Percentiles rank a stretch among this genome's conserved stretches.
phyloP scores from a whole-genome alignment of 1,140 invertebrate species.

The Caenorhabditis elegans region WBcel235 BX284606.5:12767501-12768000 shows the following conservation, averaged over 20 bases:
- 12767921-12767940: slow-evolving; percentile 61
- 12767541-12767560: slow-evolving; percentile 56
- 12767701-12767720: background rate
- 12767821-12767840: slow-evolving; percentile 56
- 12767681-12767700: background rate
- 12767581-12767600: slow-evolving; percentile 63
- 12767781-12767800: slow-evolving; percentile 64
- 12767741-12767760: slow-evolving; percentile 66
- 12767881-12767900: slow-evolving; percentile 65
- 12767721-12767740: slow-evolving; percentile 61
- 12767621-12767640: slow-evolving; percentile 62
- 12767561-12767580: background rate
- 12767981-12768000: slow-evolving; percentile 65
- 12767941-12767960: slow-evolving; percentile 57
- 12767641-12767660: slow-evolving; percentile 60
- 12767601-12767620: slow-evolving; percentile 62
- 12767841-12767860: no score
- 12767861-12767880: slow-evolving; percentile 43
- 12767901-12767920: slow-evolving; percentile 66
- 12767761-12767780: slow-evolving; percentile 60
- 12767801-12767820: slow-evolving; percentile 66
- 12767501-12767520: slow-evolving; percentile 59
- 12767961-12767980: slow-evolving; percentile 62
- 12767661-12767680: slow-evolving; percentile 64
- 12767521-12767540: slow-evolving; percentile 63